Evolutionary conservation across 2,113 vertebrate genomes (phyloP), one percentile per base, ranked within the genome.

Genomic region (Geococcyx californianus): DNA sequence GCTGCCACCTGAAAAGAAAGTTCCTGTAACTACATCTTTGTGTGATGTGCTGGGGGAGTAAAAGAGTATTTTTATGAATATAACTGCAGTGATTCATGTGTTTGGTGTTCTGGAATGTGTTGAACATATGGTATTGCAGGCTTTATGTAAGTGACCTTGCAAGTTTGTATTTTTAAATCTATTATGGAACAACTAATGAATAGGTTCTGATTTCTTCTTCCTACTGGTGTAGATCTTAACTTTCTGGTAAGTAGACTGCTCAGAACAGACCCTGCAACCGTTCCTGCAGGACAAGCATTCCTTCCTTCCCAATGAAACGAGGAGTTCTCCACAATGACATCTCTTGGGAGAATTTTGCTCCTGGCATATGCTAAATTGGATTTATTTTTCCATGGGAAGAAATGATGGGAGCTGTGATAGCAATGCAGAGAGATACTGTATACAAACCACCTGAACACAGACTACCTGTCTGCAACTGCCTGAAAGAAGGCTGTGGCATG

Each of bases 41-140:
- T 94, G 90, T 93, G 92, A 90, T 94, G 96, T 96, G 93, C 45
- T 95, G 94, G 92, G 86, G 94, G 95, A 96, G 94, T 96, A 89
- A 34, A 92, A 84, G 79, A 92, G 66, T 97, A 96, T 97, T 96
- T 97, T 94, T 97, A 94, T 95, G 95, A 97, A 96, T 97, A 94
- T 94, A 96, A 89, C 86, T 95, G 92, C 93, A 93, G 95, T 97
- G 96, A 96, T 96, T 97, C 95, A 96, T 97, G 88, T 96, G 90
- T 96, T 97, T 97, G 90, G 90, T 96, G 93, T 97, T 97, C 93
- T 96, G 86, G 80, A 96, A 95, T 96, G 96, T 96, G 95, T 94
- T 93, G 95, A 96, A 77, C 95, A 95, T 96, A 97, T 96, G 94
- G 95, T 92, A 93, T 86, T 64, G 73, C 88, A 87, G 84, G 83